A percentile compares a stretch with the other conserved stretches of the same genome.
Evolutionary conservation across 2,888 invertebrate species (phyloP).

Genomic region (Morpho deidamia): DNA sequence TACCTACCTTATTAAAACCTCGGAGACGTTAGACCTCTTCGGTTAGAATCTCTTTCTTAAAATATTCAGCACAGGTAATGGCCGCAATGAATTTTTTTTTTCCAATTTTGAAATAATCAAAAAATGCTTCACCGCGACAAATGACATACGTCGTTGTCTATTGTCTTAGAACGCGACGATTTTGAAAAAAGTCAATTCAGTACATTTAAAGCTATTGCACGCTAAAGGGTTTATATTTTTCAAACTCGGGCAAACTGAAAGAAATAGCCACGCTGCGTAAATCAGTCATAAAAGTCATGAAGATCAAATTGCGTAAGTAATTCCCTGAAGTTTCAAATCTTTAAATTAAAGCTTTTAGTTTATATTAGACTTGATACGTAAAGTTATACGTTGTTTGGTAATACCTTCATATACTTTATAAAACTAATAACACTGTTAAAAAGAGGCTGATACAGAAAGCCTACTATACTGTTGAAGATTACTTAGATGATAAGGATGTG

Average conservation of each 20-base stretch:
- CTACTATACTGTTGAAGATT: no score
- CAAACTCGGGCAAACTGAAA: constrained; percentile 38
- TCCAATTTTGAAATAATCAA: constrained; percentile 58
- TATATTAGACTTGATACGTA: no score
- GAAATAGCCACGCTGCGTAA: constrained; percentile 67
- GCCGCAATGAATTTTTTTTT: constrained; percentile 35
- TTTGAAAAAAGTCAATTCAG: constrained; percentile 42
- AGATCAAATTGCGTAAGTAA: constrained; percentile 73
- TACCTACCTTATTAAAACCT: no score
- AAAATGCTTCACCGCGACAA: constrained; percentile 56
- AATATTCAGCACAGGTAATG: constrained; percentile 10
- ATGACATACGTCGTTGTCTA: constrained; percentile 63
- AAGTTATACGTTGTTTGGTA: no score
- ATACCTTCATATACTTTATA: no score
- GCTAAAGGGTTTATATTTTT: constrained; percentile 10
- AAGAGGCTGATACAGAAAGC: no score
- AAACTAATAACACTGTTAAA: no score
- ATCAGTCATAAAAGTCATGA: constrained; percentile 75
- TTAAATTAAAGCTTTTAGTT: background rate
- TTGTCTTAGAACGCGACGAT: constrained; percentile 65
- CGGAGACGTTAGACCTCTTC: constrained; percentile 4
- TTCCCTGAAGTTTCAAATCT: constrained; percentile 1
- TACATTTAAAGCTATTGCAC: constrained; percentile 21
- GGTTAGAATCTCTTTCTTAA: background rate
- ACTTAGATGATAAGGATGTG: no score